phyloP scores from a whole-genome alignment of 2,888 invertebrate genomes.

The Rhogogaster chlorosoma region DNA sequence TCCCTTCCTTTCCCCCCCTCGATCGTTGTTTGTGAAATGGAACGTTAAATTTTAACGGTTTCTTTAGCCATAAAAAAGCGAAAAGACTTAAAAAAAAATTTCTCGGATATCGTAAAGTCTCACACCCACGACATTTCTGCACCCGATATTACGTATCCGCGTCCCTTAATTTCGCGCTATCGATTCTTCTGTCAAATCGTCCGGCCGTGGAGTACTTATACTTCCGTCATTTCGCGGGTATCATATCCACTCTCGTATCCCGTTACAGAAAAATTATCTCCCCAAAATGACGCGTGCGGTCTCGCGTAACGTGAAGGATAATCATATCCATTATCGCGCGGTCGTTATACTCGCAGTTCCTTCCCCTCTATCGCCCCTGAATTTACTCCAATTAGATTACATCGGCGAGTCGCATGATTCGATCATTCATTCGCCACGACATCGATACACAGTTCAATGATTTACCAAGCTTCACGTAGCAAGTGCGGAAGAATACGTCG shows the following conservation, averaged over 20 bases:
- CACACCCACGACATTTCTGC: background rate
- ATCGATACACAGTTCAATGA: background rate
- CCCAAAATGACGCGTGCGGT: background rate
- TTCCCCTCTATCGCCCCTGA: background rate
- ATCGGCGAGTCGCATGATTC: background rate
- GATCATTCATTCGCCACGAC: background rate
- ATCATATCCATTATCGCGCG: background rate
- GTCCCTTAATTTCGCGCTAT: constrained; percentile 23
- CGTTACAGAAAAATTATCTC: constrained; percentile 22
- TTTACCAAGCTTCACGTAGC: constrained; percentile 88
- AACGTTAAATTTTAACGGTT: background rate
- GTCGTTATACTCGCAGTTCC: background rate
- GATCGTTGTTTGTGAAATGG: background rate
- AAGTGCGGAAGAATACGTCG: constrained; percentile 87
- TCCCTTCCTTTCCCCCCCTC: no score
- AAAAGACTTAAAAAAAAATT: background rate
- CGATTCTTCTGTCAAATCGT: constrained; percentile 29
- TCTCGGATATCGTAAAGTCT: background rate
- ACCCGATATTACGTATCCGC: background rate
- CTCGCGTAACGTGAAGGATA: background rate
- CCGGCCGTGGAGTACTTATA: background rate
- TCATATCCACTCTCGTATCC: background rate
- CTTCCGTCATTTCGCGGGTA: background rate
- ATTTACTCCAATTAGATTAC: background rate
- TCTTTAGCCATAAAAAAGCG: constrained; percentile 1